Conservation (phyloP, 2,113 vertebrate species). For the Pica pica region DNA sequence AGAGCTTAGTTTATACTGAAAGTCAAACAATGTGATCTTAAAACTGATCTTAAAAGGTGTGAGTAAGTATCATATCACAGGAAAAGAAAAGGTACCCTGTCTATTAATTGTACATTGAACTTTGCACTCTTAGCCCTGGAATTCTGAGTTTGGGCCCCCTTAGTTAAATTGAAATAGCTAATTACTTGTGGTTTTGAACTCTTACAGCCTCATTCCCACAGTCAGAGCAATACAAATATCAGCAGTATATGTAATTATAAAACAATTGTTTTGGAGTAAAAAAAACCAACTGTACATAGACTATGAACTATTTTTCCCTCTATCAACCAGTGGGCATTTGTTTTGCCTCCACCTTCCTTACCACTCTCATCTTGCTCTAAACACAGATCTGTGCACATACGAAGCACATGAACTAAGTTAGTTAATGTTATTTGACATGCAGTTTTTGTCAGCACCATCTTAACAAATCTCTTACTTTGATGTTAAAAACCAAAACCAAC, state of each 20-base stretch:
- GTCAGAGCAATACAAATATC: background rate
- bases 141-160: background rate
- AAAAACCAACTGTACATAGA: background rate
- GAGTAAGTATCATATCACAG: slow-evolving; percentile 10
- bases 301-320: background rate
- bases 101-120: background rate
- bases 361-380: background rate
- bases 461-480: background rate
- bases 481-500: background rate
- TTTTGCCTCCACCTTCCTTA: background rate
- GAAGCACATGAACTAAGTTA: background rate
- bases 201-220: background rate
- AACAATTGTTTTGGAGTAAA: background rate
- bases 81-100: background rate
- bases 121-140: background rate
- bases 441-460: background rate
- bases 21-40: slow-evolving; percentile 34
- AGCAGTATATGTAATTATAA: background rate
- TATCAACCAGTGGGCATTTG: background rate
- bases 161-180: background rate
- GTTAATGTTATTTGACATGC: background rate
- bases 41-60: background rate
- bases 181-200: background rate
- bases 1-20: slow-evolving; percentile 8
- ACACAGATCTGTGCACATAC: background rate